Conservation (phyloP, 2,888 invertebrate species). For the Osedax fenrisi region DNA sequence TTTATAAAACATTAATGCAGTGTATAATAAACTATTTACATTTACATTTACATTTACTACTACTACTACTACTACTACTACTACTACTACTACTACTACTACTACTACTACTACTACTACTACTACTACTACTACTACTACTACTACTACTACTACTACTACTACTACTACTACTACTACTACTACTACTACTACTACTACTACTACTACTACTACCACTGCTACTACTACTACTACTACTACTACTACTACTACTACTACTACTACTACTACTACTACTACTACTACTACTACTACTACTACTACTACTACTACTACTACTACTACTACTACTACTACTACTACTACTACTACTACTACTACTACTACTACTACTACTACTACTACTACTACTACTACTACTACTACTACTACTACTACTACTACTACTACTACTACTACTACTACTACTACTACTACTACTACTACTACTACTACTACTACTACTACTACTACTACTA, state of each 20-base stretch:
- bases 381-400: not conserved
- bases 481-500: too few relatives aligned
- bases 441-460: not conserved
- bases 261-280: not conserved
- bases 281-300: not conserved
- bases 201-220: not conserved
- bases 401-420: not conserved
- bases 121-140: not conserved
- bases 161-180: not conserved
- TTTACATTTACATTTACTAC: not conserved
- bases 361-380: not conserved
- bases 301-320: not conserved
- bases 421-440: not conserved
- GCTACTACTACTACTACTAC: not conserved
- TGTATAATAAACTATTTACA: too few relatives aligned
- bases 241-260: not conserved
- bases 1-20: too few relatives aligned
- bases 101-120: not conserved
- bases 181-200: not conserved
- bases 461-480: not conserved
- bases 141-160: not conserved
- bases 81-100: not conserved
- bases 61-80: not conserved
- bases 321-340: not conserved
- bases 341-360: not conserved